These are phyloP conservation scores for Pampus argenteus DNA, from an alignment of 2,797 vertebrate species.

Conservation along the genomic window DNA sequence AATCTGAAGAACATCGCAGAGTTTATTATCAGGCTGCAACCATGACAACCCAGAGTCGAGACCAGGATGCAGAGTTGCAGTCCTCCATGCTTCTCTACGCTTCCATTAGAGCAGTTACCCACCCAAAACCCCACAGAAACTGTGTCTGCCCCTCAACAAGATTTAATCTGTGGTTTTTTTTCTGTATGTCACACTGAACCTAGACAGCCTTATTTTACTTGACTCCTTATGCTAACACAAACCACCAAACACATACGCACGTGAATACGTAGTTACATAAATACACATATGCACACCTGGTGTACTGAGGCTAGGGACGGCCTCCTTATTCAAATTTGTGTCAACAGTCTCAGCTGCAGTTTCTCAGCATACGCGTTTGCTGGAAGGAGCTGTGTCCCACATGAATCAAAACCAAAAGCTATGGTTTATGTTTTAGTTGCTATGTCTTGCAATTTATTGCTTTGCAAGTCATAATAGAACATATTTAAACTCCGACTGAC, in stretches of 20 bases:
- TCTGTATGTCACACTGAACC: conserved; percentile 44
- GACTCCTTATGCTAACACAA: conserved; percentile 17
- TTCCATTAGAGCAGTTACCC: no score
- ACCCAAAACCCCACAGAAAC: no score
- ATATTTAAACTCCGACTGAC: neutral
- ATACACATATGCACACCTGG: neutral
- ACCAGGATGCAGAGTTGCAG: no score
- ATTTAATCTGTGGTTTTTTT: no score
- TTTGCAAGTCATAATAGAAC: neutral
- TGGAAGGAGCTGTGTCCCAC: conserved; percentile 1
- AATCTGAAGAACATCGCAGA: neutral
- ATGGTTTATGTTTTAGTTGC: neutral
- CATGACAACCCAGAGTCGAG: no score
- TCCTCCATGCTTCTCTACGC: no score
- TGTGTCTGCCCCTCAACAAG: no score
- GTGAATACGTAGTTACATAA: neutral
- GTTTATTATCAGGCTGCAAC: no score
- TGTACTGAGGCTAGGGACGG: neutral
- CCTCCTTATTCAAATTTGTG: conserved; percentile 11
- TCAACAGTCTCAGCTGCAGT: conserved; percentile 12
- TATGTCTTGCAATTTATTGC: neutral
- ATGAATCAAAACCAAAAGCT: conserved; percentile 16
- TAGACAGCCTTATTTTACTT: conserved; percentile 34
- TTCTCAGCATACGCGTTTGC: conserved; percentile 36
- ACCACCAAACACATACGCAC: conserved; percentile 17